Percentiles rank a stretch among this genome's conserved stretches.
Conservation (phyloP, 2,113 vertebrate species). For the Pyrgilauda ruficollis region DNA sequence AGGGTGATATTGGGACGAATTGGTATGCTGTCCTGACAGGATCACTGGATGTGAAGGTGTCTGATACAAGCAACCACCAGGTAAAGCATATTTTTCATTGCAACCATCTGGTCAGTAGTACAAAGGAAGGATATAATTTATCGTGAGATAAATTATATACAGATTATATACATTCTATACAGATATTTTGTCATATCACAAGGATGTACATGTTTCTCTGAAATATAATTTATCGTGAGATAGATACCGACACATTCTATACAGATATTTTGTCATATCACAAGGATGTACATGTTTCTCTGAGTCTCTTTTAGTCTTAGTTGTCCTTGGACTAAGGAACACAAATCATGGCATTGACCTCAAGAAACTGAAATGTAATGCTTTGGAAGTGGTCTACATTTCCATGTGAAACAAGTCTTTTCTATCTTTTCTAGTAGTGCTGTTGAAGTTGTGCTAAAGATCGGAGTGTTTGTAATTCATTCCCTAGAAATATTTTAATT, state of each 20-base stretch:
- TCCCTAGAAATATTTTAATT: not conserved
- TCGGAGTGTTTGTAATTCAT: not conserved
- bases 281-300: not conserved
- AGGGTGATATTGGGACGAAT: conserved; percentile 95
- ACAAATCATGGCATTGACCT: not conserved
- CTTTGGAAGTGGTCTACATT: not conserved
- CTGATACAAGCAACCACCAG: conserved; percentile 93
- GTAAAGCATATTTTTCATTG: conserved; percentile 68
- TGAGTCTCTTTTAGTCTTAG: not conserved
- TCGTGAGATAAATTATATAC: too few relatives aligned
- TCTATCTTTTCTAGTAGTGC: not conserved
- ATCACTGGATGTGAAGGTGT: conserved; percentile 96
- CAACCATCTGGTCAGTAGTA: not conserved
- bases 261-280: not conserved
- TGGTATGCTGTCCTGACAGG: conserved; percentile 97
- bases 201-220: not conserved
- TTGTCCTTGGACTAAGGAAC: not conserved
- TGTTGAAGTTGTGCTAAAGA: not conserved
- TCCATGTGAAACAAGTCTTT: not conserved
- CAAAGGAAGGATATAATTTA: not conserved
- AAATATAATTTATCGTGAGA: too few relatives aligned
- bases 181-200: too few relatives aligned
- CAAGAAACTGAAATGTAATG: not conserved
- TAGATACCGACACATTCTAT: not conserved
- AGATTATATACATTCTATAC: too few relatives aligned